These are phyloP conservation scores for Hipposideros armiger DNA, from an alignment of 2,113 vertebrate genomes.

Conservation along the genomic window DNA sequence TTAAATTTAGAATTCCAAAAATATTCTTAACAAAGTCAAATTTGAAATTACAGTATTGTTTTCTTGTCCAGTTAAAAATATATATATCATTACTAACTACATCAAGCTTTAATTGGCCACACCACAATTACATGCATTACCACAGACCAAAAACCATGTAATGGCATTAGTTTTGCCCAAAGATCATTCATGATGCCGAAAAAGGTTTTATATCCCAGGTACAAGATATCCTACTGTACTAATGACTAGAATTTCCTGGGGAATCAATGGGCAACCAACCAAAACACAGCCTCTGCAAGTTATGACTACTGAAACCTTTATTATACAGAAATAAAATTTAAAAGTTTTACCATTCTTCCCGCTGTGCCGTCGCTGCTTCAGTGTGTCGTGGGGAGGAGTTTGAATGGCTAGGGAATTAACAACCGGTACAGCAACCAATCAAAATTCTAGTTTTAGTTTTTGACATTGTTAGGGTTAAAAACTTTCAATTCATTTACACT, in stretches of 20 bases:
- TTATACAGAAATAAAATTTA: conserved; percentile 82
- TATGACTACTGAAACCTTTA: conserved; percentile 65
- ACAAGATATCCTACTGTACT: conserved; percentile 60
- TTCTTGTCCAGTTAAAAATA: conserved; percentile 53
- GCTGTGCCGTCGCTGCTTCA: conserved; percentile 85
- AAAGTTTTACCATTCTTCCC: conserved; percentile 86
- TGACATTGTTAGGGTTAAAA: conserved; percentile 84
- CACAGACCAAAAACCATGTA: conserved; percentile 70
- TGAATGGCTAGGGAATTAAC: conserved; percentile 86
- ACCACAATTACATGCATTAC: conserved; percentile 62
- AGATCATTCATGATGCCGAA: conserved; percentile 65
- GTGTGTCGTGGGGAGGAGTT: conserved; percentile 86
- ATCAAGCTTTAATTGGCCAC: conserved; percentile 63
- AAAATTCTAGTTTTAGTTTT: conserved; percentile 86
- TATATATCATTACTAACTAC: conserved; percentile 40
- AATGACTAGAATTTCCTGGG: conserved; percentile 36
- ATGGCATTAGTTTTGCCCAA: conserved; percentile 79
- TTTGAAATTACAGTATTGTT: conserved; percentile 48
- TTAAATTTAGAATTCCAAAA: conserved; percentile 69
- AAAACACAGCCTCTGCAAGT: conserved; percentile 26
- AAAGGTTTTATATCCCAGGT: conserved; percentile 65
- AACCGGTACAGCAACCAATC: conserved; percentile 87
- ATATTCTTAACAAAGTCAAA: conserved; percentile 57
- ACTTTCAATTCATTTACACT: conserved; percentile 83
- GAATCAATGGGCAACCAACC: conserved; percentile 59